Base-by-base conservation (phyloP, 2,888 invertebrate species). In the Platyscelio sp. region DNA sequence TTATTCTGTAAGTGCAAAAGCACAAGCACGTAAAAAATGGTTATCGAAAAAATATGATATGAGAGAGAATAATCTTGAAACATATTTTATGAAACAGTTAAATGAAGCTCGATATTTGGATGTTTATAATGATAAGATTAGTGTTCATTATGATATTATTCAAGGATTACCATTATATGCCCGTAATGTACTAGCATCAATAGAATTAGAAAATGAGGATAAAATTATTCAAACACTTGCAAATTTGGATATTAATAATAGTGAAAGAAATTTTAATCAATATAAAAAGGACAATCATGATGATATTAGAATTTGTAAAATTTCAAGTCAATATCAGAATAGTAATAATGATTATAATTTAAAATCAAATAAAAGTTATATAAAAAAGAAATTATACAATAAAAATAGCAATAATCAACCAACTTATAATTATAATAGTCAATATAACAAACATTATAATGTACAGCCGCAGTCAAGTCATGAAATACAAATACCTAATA, bases 131-230 rank as follows among this genome's bases (percentile, higher is more conserved):
- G 74, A 80, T 49, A 46, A 5, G 46, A 22, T 26, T 18, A 60
- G 67, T 38, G 5, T 80, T 2, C 67, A 74, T 67, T 80, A 67
- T 43, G 65, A 80, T 51, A 80, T 80, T 26, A 67, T 80, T 15
- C 72, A 80, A 60, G 72, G 74, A 56, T 24, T 80, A 11, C 80
- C 80, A n/a, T 67, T 80, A 60, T 80, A 51, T 68, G 80, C 67
- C 1, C n/a, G 65, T 40, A 72, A 80, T 43, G 67, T 67, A 20
- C 38, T 80, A n/a, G 72, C 80, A 0, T 74, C 58, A 24, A 51
- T 74, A 20, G 43, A 67, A 60, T 51, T 80, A 18, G 13, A 68
- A n/a, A 15, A 74, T 67, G 63, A 56, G 9, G 46, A 79, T 67
- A 72, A 33, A 58, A 79, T 79, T 56, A 63, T 63, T 27, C 78